phyloP scores from a whole-genome alignment of 2,888 invertebrate species.

The Diachrysia chrysitis region DNA sequence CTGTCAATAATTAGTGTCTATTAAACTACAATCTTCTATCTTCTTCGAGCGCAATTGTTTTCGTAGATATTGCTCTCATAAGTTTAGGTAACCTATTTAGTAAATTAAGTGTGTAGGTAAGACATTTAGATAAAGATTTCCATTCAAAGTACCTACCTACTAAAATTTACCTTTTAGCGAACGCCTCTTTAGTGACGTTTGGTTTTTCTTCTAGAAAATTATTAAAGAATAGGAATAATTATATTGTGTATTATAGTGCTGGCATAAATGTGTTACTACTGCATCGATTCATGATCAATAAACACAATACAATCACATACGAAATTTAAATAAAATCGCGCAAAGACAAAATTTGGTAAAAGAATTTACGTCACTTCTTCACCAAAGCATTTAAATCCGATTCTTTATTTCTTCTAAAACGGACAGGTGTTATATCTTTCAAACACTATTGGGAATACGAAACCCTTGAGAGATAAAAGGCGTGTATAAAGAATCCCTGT shows the following conservation, averaged over 20 bases:
- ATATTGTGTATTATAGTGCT: no score
- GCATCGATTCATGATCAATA: no score
- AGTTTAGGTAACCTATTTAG: background rate
- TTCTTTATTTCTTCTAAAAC: background rate
- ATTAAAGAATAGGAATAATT: no score
- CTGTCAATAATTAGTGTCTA: background rate
- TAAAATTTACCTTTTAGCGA: background rate
- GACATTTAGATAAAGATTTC: background rate
- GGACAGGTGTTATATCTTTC: constrained; percentile 1
- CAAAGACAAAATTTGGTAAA: background rate
- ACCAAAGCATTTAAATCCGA: background rate
- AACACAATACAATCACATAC: no score
- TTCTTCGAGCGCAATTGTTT: no score
- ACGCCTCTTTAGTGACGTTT: background rate
- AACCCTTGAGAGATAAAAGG: background rate
- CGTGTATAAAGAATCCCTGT: constrained; percentile 2
- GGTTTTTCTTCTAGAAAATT: no score
- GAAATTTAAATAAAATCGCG: background rate
- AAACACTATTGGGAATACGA: background rate
- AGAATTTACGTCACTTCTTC: background rate
- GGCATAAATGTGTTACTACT: no score
- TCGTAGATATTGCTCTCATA: background rate
- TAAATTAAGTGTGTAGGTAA: no score
- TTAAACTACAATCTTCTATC: background rate
- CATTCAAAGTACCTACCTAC: background rate